Percentiles rank a stretch among this genome's conserved stretches.
Conservation (phyloP, 2,797 vertebrate species). For the Gymnocypris eckloni region DNA sequence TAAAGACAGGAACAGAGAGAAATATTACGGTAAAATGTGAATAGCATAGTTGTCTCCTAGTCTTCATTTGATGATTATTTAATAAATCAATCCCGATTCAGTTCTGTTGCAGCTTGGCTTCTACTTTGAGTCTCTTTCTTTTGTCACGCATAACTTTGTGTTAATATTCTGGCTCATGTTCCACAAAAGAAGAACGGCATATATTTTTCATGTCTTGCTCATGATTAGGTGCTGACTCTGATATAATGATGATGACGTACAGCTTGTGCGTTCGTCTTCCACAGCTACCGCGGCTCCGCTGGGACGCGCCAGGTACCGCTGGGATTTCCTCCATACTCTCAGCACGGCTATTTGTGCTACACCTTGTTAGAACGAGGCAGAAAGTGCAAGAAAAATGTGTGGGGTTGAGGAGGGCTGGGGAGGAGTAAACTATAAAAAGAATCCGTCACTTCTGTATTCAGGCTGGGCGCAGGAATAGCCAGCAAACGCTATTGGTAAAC, state of each 20-base stretch:
- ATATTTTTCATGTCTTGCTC: conserved; percentile 34
- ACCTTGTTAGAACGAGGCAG: conserved; percentile 51
- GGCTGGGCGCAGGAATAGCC: conserved; percentile 19
- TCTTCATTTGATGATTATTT: background rate
- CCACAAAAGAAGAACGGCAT: conserved; percentile 10
- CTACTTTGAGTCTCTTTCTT: background rate
- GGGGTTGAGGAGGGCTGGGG: conserved; percentile 24
- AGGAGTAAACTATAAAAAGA: conserved; percentile 34
- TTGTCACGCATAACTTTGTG: conserved; percentile 7
- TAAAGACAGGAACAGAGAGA: background rate
- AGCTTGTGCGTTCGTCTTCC: conserved; percentile 36
- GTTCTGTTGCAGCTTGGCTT: background rate
- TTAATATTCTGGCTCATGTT: conserved; percentile 18
- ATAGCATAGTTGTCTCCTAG: background rate
- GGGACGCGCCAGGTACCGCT: conserved; percentile 31
- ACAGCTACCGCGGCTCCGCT: conserved; percentile 1
- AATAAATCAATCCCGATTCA: background rate
- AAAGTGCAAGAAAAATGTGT: conserved; percentile 53
- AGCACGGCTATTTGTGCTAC: conserved; percentile 53
- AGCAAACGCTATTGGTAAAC: conserved; percentile 7
- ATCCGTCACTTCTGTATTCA: conserved; percentile 2
- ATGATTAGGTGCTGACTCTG: conserved; percentile 48
- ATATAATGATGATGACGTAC: conserved; percentile 38
- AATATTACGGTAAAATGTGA: background rate
- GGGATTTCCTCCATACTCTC: conserved; percentile 43